These are phyloP conservation scores for Anodontia alba DNA, from an alignment of 2,888 invertebrate genomes.

Conservation along the genomic window DNA sequence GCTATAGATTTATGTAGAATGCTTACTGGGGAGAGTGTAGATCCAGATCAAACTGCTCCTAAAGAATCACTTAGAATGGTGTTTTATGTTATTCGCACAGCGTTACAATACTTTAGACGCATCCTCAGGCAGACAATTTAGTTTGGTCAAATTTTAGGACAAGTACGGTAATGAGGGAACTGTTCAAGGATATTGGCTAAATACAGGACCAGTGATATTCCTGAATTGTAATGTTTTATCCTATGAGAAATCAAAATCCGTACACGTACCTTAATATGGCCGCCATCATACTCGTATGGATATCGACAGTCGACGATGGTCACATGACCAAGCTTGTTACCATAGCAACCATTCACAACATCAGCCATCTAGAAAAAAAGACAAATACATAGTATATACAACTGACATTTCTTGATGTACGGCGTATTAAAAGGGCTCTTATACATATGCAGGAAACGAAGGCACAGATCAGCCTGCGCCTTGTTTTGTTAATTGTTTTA, in stretches of 20 bases:
- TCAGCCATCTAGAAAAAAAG: conserved; percentile 26
- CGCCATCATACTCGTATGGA: conserved; percentile 52
- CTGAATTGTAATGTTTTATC: neutral
- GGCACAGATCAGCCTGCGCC: neutral
- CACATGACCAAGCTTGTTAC: conserved; percentile 22
- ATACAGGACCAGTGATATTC: neutral
- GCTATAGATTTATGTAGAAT: no score
- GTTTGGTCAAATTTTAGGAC: neutral
- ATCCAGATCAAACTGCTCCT: no score
- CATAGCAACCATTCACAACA: conserved; percentile 37
- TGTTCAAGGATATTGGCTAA: neutral
- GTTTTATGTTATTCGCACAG: no score
- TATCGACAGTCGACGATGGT: conserved; percentile 56
- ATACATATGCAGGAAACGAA: neutral
- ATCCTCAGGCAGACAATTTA: no score
- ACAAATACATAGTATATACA: no score
- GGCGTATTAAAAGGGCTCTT: no score
- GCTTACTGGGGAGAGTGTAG: no score
- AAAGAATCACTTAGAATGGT: no score
- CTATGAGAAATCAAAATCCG: neutral
- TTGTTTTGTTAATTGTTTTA: no score
- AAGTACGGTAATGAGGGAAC: neutral
- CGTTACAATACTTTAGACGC: no score
- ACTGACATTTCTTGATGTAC: no score
- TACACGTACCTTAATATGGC: conserved; percentile 35